Evolutionary conservation across 2,797 vertebrate genomes (phyloP), one percentile per base, ranked within the genome.

Genomic region (Falco rusticolus): DNA sequence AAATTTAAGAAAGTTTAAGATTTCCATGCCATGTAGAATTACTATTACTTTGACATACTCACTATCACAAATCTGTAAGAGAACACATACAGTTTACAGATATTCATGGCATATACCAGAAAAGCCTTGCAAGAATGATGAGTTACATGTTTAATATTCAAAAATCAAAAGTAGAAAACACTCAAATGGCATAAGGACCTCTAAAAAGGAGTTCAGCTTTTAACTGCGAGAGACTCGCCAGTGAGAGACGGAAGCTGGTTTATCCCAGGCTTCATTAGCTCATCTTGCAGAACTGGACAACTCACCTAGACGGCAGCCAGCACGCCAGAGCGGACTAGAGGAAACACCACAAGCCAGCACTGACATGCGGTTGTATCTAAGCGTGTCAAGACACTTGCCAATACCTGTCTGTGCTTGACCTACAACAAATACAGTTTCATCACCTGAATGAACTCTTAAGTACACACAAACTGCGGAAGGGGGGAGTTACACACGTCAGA

Each of bases 321-420:
- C 18, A 13, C 34, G 7, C 1, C 1, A 37, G 33, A 33, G 9
- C 0, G 3, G 71, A 59, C 6, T 3, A 31, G 48, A 25, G 21
- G 47, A 47, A 57, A 56, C 28, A 18, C 41, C 25, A 10, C 51
- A 9, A 37, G 34, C 47, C 63, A 60, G 33, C 14, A 4, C 76
- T 53, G 82, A 83, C 54, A 57, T 39, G 31, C 1, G 1, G 29
- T 16, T 12, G 15, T 17, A 47, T 16, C 1, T 0, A 51, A 41
- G 59, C 4, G 1, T 3, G 29, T 45, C 70, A 37, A 51, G 34
- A 48, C 1, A 0, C 51, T 18, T 9, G 60, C 9, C 0, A 56
- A 56, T 14, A 80, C 33, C 75, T 51, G 43, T 1, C 43, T 63
- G 45, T 26, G 51, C 76, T 29, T 33, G 59, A 74, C 53, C 87